Base-by-base conservation (phyloP, 1,140 invertebrate species). In the Penaeus japonicus region DNA sequence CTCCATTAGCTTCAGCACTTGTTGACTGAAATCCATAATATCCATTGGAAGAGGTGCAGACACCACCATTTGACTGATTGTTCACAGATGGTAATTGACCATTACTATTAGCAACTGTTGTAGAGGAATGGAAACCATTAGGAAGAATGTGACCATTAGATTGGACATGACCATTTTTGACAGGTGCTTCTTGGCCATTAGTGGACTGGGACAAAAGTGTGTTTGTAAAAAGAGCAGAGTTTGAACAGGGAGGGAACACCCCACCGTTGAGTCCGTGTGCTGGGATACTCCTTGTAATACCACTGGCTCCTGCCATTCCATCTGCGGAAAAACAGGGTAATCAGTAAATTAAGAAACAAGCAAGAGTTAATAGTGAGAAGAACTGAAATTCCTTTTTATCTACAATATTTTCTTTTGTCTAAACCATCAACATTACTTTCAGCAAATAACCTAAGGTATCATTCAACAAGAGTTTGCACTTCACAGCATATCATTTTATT, bases 21-120 rank as follows among this genome's bases (percentile, higher is more conserved):
- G 80, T 53, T 30, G 87, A 70, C 70, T 88, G 87, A 47, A 88
- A 88, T 59, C 87, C 87, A 88, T 88, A 88, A 84, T 88, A 88
- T 55, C 80, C 87, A 77, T 88, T 88, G 24, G 87, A 88, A 4
- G 87, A 88, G 20, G 53, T 88, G 30, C 78, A 88, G n/a, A 79
- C 47, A 75, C 78, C 79, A 77, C 35, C 75, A 30, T 7, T 59
- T 24, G 30, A 1, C 17, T 55, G 47, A 57, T 82, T 82, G n/a
- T n/a, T n/a, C n/a, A n/a, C n/a, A n/a, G n/a, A n/a, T 22, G 73
- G 30, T 20, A 32, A 77, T 1, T 22, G 73, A 39, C 73, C 30
- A 32, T 39, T 77, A 20, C 20, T 18, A 27, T 32, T 32, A 20
- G n/a, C 39, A 32, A 39, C 5, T 77, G 24, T 7, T 27, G n/a